Base-by-base conservation (phyloP, 2,888 invertebrate genomes). In the Dryobota labecula region DNA sequence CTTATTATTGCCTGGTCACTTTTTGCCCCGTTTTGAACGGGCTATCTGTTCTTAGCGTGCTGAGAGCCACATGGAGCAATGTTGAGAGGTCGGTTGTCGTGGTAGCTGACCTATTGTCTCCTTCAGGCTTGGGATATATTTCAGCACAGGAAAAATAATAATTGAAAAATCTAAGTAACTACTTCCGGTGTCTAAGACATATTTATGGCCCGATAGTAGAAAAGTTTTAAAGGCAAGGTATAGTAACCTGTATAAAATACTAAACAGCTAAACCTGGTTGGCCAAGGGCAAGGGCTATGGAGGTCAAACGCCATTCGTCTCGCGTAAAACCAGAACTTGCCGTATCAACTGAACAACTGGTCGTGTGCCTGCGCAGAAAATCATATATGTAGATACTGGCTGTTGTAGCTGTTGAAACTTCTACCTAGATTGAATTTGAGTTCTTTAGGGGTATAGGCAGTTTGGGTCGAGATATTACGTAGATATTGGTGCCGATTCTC, bases 241-340 rank as follows among this genome's bases (percentile, higher is more conserved):
- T 54, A 54, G 15, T 41, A 56, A 45, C n/a, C 38, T 36, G 41
- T 49, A 43, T 30, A 41, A 30, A n/a, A 58, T 43, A 76, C 51
- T 79, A 63, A 80, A 41, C 24, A 15, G 30, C 70, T 64, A 78
- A 70, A 56, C 64, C 62, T 65, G 57, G 77, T 43, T 70, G 56
- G 15, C 63, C 70, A 81, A 77, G 80, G 75, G 49, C 58, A 63
- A 49, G 64, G 78, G 77, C 78, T 78, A 76, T 76, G 53, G 65
- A 76, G 78, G 78, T 81, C 82, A 81, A 70, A 62, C 77, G 70
- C 76, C 82, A 70, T 81, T 78, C 78, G 78, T 78, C 77, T 78
- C 82, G 70, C 78, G 78, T 78, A 78, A 78, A 76, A 78, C 78
- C 83, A 72, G 79, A 82, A 70, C 68, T 66, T 18, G 74, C 62